Evolutionary conservation across 2,888 invertebrate species (phyloP), one percentile per base, ranked within the genome.

Genomic region (Pseudanteris insignis): DNA sequence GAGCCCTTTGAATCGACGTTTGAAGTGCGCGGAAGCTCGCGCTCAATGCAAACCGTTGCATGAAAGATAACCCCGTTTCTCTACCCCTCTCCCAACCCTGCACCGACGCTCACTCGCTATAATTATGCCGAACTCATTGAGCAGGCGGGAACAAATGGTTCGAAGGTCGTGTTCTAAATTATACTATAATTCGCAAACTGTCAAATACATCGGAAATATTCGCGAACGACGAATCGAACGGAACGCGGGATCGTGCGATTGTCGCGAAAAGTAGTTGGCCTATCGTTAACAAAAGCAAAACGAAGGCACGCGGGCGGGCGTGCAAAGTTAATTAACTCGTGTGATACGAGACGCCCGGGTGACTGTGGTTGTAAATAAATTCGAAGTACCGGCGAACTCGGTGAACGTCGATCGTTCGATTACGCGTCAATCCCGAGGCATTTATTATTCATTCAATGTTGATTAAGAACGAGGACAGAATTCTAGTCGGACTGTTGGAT

Each of bases 1-100:
- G 55, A 41, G 54, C 40, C 46, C 55, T 55, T 55, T 55, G 48
- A 55, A 43, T 55, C 43, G 55, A 47, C 50, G 51, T 62, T 62
- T 62, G 37, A 46, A 57, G 41, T 46, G 51, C 34, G 40, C 26
- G 33, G 33, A 37, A 51, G 44, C 38, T 25, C 34, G 26, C 47
- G 25, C 30, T 47, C 59, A 41, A 36, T 59, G 59, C 41, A 36
- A 47, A 59, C 32, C 47, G 37, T 37, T 14, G 37, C 38, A 36
- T 14, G 26, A 29, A 51, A 46, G 51, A 59, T 59, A 51, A 30
- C 50, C 40, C 44, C 28, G n/a, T n/a, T n/a, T n/a, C n/a, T n/a
- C n/a, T n/a, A n/a, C n/a, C n/a, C n/a, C n/a, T n/a, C n/a, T n/a
- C n/a, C n/a, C n/a, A n/a, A n/a, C n/a, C n/a, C n/a, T n/a, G n/a